Evolutionary conservation across 2,797 vertebrate genomes (phyloP).

Genomic region (Pitangus sulphuratus): DNA sequence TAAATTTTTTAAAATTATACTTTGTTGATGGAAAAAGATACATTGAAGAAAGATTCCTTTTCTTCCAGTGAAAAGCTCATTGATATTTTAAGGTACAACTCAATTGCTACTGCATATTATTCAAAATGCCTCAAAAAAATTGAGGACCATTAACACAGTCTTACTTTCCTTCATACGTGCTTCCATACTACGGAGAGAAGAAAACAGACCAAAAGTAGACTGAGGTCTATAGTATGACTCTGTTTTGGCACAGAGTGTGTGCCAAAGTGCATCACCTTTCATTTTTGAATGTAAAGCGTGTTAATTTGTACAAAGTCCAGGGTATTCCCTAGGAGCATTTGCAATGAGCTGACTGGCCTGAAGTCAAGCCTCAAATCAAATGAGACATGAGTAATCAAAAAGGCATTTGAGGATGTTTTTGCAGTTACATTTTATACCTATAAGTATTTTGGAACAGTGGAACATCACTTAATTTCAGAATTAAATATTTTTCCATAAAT

Average conservation of each 20-base stretch:
- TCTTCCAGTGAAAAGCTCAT: background rate
- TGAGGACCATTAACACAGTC: background rate
- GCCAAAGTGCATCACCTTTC: background rate
- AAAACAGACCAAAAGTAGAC: background rate
- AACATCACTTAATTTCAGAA: background rate
- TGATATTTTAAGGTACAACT: background rate
- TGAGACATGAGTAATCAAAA: background rate
- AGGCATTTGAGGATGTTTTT: background rate
- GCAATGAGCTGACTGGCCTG: background rate
- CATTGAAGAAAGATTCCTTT: background rate
- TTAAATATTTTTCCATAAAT: background rate
- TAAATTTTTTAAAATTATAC: background rate
- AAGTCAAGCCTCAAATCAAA: background rate
- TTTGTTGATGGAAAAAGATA: background rate
- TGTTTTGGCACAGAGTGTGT: rapidly evolving
- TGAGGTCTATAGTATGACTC: background rate
- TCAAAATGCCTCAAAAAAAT: background rate
- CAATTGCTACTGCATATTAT: background rate
- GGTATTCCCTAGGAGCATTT: background rate
- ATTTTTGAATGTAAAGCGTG: background rate
- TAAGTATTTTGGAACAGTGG: background rate
- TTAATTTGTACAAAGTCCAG: background rate
- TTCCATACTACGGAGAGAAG: background rate
- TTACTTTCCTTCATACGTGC: background rate
- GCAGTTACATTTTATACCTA: background rate